Base-by-base conservation (phyloP, 1,140 invertebrate species). In the Pachypsylla venusta region DNA sequence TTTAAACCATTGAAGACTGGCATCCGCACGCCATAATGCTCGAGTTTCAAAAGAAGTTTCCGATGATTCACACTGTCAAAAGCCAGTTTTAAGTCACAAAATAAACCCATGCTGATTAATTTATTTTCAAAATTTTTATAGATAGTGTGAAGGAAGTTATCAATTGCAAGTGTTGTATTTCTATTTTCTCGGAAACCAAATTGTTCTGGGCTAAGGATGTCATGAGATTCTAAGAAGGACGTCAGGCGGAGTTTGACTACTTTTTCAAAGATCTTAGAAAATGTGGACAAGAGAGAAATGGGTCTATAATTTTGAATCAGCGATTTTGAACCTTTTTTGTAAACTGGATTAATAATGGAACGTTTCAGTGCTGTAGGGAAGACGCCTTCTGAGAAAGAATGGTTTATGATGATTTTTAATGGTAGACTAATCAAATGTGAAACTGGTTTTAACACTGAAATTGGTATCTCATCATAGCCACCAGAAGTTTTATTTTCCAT, bases 261-360 rank as follows among this genome's bases (percentile, higher is more conserved):
- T 62, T 62, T 63, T 58, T 67, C 65, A 2, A 67, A 48, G 24
- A 63, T 30, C 40, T 66, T 65, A 16, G 60, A 40, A 42, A 66
- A 58, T 39, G 30, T 60, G 55, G 39, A 62, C 16, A 67, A 39
- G 1, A 64, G 60, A 16, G 63, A 64, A 54, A 66, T 66, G 2
- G 64, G 66, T 54, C 66, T 58, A 57, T 66, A 67, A 59, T 66
- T 67, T 10, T 27, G 7, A 7, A 35, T 10, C n/a, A n/a, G n/a
- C 30, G 30, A 10, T 7, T 10, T n/a, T 35, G 30, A 7, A n/a
- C 30, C 30, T 35, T 35, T 35, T 35, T 35, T 35, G n/a, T 35
- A n/a, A 10, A 35, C n/a, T 10, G 30, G 30, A 10, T 35, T 7
- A 35, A 35, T n/a, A 10, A 35, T 35, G n/a, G 30, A 7, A 7